phyloP scores from a whole-genome alignment of 2,797 vertebrate species.

The Diplodus puntazzo region DNA sequence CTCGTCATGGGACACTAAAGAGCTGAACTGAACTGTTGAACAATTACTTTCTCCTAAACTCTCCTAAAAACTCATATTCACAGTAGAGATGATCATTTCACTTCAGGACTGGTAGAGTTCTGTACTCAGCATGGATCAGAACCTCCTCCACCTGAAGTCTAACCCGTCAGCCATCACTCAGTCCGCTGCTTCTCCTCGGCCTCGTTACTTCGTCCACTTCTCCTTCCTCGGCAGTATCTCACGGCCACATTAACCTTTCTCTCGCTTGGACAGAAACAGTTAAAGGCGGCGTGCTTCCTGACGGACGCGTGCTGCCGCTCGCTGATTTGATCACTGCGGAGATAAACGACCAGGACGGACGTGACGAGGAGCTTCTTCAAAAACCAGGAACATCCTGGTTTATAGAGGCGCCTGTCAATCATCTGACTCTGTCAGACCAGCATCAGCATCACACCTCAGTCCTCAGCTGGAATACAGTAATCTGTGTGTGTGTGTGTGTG shows the following conservation, averaged over 20 bases:
- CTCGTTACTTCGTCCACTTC: slow-evolving; percentile 14
- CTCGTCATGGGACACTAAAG: not conserved
- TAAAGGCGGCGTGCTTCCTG: slow-evolving; percentile 20
- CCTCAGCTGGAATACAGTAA: not conserved
- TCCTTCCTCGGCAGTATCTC: slow-evolving; percentile 27
- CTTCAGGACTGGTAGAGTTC: too few species aligned
- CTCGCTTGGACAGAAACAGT: slow-evolving; percentile 31
- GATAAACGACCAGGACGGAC: slow-evolving; percentile 17
- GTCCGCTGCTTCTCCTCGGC: not conserved
- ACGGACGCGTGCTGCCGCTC: slow-evolving; percentile 13
- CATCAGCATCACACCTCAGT: not conserved
- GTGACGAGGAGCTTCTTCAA: slow-evolving; percentile 1
- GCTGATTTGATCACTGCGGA: slow-evolving; percentile 25
- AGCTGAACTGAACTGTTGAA: too few species aligned
- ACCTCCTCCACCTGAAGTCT: not conserved
- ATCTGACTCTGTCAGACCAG: not conserved
- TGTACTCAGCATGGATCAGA: not conserved
- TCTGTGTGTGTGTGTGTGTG: slow-evolving; percentile 3
- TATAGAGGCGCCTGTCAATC: too few species aligned
- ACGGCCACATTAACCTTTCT: slow-evolving; percentile 36
- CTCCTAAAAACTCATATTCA: too few species aligned
- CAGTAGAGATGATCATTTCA: too few species aligned
- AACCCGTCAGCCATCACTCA: slow-evolving; percentile 9
- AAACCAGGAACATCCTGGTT: not conserved
- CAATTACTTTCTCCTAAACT: not conserved